These are phyloP conservation scores for Gorsachius goisagi DNA, from an alignment of 2,113 vertebrate genomes.

Conservation along the genomic window DNA sequence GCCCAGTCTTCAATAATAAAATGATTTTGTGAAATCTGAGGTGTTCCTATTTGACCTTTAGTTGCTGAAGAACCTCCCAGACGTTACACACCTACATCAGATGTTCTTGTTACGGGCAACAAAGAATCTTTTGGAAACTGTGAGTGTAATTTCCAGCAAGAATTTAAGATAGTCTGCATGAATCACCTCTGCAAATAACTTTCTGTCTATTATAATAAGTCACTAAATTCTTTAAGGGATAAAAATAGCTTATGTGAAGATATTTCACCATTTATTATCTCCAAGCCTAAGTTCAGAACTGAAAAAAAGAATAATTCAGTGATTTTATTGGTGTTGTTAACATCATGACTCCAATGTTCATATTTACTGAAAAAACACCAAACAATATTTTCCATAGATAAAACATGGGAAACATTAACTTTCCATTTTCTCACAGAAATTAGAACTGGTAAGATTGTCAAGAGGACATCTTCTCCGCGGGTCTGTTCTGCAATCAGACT, in stretches of 20 bases:
- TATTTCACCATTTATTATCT: neutral
- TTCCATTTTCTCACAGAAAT: neutral
- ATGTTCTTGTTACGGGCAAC: neutral
- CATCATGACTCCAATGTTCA: neutral
- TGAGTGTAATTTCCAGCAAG: neutral
- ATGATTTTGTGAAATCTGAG: neutral
- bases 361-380: neutral
- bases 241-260: neutral
- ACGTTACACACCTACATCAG: neutral
- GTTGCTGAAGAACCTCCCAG: neutral
- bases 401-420: neutral
- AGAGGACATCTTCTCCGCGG: neutral
- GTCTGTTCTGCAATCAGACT: neutral
- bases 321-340: accelerated
- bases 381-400: neutral
- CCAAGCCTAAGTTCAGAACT: neutral
- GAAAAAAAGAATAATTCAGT: neutral
- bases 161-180: neutral
- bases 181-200: neutral
- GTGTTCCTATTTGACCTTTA: neutral
- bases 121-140: neutral
- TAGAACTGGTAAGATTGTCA: neutral
- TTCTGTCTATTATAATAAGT: neutral
- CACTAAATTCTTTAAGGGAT: neutral
- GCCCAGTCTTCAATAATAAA: neutral